Percentiles rank a stretch among this genome's conserved stretches.
These are phyloP conservation scores for Tachina fera DNA, from an alignment of 2,888 invertebrate species.

Conservation along the genomic window DNA sequence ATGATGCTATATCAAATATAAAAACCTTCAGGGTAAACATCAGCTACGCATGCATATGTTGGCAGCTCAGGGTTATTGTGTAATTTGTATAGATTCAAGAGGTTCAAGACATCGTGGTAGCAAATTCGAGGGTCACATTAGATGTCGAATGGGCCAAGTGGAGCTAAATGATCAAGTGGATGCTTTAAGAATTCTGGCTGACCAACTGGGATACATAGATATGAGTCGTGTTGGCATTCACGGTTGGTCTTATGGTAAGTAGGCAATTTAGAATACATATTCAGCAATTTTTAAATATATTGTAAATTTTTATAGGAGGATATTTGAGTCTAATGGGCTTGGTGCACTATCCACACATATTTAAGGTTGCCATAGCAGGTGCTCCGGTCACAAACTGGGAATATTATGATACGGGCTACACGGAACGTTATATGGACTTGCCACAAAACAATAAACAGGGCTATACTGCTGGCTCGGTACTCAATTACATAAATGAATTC, in stretches of 20 bases:
- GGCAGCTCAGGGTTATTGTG: slow-evolving; percentile 97
- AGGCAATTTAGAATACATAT: background rate
- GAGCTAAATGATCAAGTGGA: slow-evolving; percentile 98
- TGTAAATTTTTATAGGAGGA: slow-evolving; percentile 85
- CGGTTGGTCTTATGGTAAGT: slow-evolving; percentile 98
- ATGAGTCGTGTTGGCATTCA: slow-evolving; percentile 96
- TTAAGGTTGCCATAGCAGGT: slow-evolving; percentile 97
- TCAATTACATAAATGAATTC: slow-evolving; percentile 92
- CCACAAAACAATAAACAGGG: slow-evolving; percentile 90
- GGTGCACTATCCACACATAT: slow-evolving; percentile 95
- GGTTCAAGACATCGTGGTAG: slow-evolving; percentile 97
- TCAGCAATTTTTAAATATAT: background rate
- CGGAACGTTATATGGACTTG: slow-evolving; percentile 97
- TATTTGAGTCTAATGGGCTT: slow-evolving; percentile 97
- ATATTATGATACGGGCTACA: slow-evolving; percentile 99
- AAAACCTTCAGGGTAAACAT: slow-evolving; percentile 89
- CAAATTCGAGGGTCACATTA: slow-evolving; percentile 95
- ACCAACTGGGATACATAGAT: slow-evolving; percentile 94
- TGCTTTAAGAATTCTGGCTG: slow-evolving; percentile 93
- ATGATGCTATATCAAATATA: background rate
- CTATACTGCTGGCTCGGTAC: slow-evolving; percentile 92
- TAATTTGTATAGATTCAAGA: slow-evolving; percentile 96
- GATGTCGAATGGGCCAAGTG: slow-evolving; percentile 95
- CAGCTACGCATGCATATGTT: slow-evolving; percentile 97
- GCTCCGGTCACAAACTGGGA: slow-evolving; percentile 99